phyloP scores from a whole-genome alignment of 2,797 vertebrate genomes.

The Cetoscarus ocellatus region DNA sequence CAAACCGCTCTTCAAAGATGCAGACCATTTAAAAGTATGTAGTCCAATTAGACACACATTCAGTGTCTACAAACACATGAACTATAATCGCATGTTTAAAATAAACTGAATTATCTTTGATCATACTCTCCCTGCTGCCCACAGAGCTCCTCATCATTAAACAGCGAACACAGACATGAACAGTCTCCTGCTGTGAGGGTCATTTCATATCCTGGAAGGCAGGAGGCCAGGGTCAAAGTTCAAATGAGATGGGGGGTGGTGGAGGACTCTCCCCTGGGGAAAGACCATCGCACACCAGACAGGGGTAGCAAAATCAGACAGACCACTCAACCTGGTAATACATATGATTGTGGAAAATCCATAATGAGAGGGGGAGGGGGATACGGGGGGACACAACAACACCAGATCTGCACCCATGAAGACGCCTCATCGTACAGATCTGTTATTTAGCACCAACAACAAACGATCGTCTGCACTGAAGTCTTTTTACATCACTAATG shows the following conservation, averaged over 20 bases:
- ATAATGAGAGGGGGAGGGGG: slow-evolving; percentile 37
- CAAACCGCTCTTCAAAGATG: not conserved
- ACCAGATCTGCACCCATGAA: slow-evolving; percentile 8
- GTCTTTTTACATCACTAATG: slow-evolving; percentile 17
- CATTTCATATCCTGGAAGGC: slow-evolving; percentile 80
- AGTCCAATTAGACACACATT: slow-evolving; percentile 4
- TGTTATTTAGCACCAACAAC: not conserved
- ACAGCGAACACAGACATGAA: slow-evolving; percentile 58
- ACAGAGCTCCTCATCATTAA: slow-evolving; percentile 51
- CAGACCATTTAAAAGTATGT: not conserved
- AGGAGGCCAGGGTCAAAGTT: slow-evolving; percentile 83
- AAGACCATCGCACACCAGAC: slow-evolving; percentile 79
- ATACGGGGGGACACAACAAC: not conserved
- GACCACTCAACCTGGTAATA: slow-evolving; percentile 63
- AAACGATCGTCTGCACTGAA: not conserved
- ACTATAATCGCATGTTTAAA: not conserved
- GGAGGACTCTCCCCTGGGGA: slow-evolving; percentile 70
- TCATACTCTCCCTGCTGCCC: slow-evolving; percentile 30
- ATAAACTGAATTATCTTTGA: not conserved
- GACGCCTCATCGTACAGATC: not conserved
- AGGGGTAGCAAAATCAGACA: slow-evolving; percentile 74
- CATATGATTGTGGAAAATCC: slow-evolving; percentile 62
- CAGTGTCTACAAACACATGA: not conserved
- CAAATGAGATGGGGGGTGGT: slow-evolving; percentile 63
- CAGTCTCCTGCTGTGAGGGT: slow-evolving; percentile 67